Evolutionary conservation across 1,140 invertebrate species (phyloP), one percentile per base, ranked within the genome.

Genomic region (Cyclina sinensis): DNA sequence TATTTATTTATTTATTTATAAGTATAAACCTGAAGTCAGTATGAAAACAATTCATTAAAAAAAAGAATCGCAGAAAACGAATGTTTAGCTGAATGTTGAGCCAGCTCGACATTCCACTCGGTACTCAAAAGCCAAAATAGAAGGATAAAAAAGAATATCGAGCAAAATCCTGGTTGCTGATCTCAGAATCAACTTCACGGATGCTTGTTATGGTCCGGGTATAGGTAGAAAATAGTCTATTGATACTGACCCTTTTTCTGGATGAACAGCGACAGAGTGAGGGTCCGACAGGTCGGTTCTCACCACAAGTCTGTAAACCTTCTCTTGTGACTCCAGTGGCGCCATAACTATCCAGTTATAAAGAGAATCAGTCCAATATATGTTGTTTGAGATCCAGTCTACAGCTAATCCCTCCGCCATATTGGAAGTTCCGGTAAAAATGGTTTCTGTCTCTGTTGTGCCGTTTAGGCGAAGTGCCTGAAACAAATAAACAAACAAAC

Each of bases 351-450:
- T 92, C 93, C 93, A 94, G 86, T 94, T 92, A 88, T 94, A 95
- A 21, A 94, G 88, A 0, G 98, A 98, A 95, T 99, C 99, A 0
- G 98, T 98, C 98, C 99, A 99, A 95, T 99, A 99, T 59, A 99
- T 96, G 95, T 99, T 99, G 90, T 98, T 98, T 90, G 98, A 96
- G 30, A 98, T 96, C 97, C 98, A 99, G 96, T 99, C 99, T 18
- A 99, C 96, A 3, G 98, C 97, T 81, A 99, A 94, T n/a, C 99
- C 99, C 96, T 99, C 99, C 21, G 94, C 92, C 32, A 92, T 90
- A n/a, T 83, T 82, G 0, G 94, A 95, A 0, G 93, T 94, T 1
- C 93, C 92, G 11, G 90, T 91, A 70, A 92, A 93, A 0, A 95
- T 68, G 39, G 91, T 91, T 27, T 73, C 59, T 0, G 93, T 92